Evolutionary conservation across 2,797 vertebrate species (phyloP), one percentile per base, ranked within the genome.

Genomic region (Capromys pilorides): DNA sequence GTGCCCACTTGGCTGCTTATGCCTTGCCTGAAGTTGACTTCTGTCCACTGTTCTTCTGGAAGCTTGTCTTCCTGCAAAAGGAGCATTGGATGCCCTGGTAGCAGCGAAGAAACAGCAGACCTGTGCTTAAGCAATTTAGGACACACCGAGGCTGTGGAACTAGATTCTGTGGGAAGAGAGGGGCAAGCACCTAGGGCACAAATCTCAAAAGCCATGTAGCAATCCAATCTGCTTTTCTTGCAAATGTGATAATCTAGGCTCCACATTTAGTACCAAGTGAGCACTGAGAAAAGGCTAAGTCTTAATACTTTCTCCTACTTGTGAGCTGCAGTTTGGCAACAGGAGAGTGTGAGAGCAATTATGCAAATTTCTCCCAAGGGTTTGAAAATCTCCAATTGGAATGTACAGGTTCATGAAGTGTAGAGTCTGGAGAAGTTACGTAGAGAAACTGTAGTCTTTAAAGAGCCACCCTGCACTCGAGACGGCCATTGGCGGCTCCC

Each of bases 21-120:
- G 92, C 78, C 84, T 88, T 93, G 90, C 91, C 96, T 96, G 94
- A 92, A 96, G 93, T 95, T 83, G 75, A 83, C 91, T 95, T 94
- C 91, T 97, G 93, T 95, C 95, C 96, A 80, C 88, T 86, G 39
- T 95, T 96, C 88, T 80, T 54, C 82, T 62, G 79, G 92, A 95
- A 97, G 90, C 90, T 90, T 96, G 94, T 95, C 95, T 85, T 82
- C 95, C 96, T 94, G 95, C 96, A 96, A 96, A 97, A 93, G 86
- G 62, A 92, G 16, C 77, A 79, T 84, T 39, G 86, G 90, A 95
- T 93, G 62, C 90, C 90, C 78, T 75, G 31, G 91, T 73, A 95
- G 91, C 62, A 28, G 45, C 84, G 79, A 45, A 86, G 62, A 94
- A 88, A 83, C 57, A n/a, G 77, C 86, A 92, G 93, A 95, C 82